Evolutionary conservation across 2,797 vertebrate species (phyloP).

Genomic region (Tympanoctomys barrerae): DNA sequence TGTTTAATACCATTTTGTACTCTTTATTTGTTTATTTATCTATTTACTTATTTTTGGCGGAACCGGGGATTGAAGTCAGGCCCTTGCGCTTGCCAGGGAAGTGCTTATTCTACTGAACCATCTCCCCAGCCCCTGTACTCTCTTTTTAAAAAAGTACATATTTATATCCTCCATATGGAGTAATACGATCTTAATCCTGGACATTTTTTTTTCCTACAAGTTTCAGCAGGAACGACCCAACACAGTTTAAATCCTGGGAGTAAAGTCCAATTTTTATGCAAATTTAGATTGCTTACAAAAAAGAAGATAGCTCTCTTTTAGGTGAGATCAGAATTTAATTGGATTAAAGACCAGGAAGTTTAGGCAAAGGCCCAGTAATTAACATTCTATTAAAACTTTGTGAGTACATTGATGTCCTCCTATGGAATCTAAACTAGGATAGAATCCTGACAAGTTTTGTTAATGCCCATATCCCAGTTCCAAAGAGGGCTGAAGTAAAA

Average conservation of each 20-base stretch:
- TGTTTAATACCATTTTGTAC: too few relatives aligned
- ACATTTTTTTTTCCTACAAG: background rate
- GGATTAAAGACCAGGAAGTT: slow-evolving; percentile 59
- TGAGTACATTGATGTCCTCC: background rate
- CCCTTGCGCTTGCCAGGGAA: too few relatives aligned
- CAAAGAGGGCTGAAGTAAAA: background rate
- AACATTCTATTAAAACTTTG: background rate
- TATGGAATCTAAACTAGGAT: background rate
- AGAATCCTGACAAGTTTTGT: background rate
- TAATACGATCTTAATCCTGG: background rate
- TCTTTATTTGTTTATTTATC: too few relatives aligned
- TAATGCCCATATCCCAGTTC: background rate
- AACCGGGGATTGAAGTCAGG: too few relatives aligned
- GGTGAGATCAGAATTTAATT: slow-evolving; percentile 60
- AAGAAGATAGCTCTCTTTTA: slow-evolving; percentile 36
- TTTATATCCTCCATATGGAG: background rate
- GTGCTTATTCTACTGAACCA: too few relatives aligned
- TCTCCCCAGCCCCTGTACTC: too few relatives aligned
- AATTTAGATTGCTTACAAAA: slow-evolving; percentile 14
- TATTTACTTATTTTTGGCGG: too few relatives aligned
- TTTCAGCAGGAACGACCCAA: background rate
- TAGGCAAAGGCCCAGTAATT: slow-evolving; percentile 2
- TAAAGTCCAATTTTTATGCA: slow-evolving; percentile 58
- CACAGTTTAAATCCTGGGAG: slow-evolving; percentile 57
- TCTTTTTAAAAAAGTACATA: background rate